These are phyloP conservation scores for Anthophora plumipes DNA, from an alignment of 2,888 invertebrate species.

Conservation along the genomic window DNA sequence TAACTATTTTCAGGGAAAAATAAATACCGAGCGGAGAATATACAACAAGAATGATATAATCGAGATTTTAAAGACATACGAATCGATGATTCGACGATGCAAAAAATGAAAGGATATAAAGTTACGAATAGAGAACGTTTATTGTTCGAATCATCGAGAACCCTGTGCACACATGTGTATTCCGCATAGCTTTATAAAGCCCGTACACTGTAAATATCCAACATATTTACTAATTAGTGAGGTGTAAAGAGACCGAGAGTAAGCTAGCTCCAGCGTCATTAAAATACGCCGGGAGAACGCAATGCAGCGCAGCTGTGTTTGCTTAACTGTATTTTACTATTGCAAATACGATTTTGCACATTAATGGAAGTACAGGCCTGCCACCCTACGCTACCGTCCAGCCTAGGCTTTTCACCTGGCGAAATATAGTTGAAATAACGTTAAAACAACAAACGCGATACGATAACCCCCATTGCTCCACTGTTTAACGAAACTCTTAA, in stretches of 20 bases:
- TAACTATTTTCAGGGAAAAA: too few relatives aligned
- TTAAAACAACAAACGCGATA: neutral
- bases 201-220: conserved; percentile 44
- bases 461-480: neutral
- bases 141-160: neutral
- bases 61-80: neutral
- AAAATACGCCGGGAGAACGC: conserved; percentile 47
- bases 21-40: too few relatives aligned
- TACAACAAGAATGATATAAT: too few relatives aligned
- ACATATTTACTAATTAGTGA: conserved; percentile 68
- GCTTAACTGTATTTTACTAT: conserved; percentile 63
- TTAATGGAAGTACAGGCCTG: conserved; percentile 23
- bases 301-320: conserved; percentile 48
- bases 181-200: conserved; percentile 22
- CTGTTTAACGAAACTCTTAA: conserved; percentile 5
- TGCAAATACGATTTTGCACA: conserved; percentile 61
- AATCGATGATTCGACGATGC: neutral
- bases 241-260: conserved; percentile 60
- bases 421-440: conserved; percentile 17
- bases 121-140: neutral
- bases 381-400: neutral
- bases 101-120: neutral
- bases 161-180: neutral
- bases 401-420: neutral
- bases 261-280: conserved; percentile 59